Base-by-base conservation (phyloP, 2,888 invertebrate species). In the Dermolepida albohirtum region DNA sequence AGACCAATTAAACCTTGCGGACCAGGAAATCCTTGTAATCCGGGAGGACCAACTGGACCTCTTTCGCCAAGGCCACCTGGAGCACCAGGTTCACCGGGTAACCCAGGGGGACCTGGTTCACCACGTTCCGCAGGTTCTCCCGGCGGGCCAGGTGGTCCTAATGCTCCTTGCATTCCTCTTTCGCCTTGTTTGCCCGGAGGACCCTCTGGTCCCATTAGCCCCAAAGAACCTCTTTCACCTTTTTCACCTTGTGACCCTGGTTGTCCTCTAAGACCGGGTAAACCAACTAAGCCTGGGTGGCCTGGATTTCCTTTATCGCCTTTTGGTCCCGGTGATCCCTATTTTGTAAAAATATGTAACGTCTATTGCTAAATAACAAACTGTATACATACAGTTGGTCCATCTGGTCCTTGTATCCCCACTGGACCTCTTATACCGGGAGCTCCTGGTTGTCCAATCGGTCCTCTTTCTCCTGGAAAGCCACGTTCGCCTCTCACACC, bases 101-200 rank as follows among this genome's bases (percentile, higher is more conserved):
- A 82, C 1, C 94, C 94, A 0, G 92, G 88, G 5, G 87, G 83
- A 2, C 94, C 94, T 0, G 90, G 86, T 76, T 93, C 93, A 16
- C 94, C 93, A 76, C 93, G 85, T 80, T 93, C 93, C 0, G 91
- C 94, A 51, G 92, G 89, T 81, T 94, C 94, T 12, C 94, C 94
- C 0, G 92, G 92, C 1, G 92, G 90, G 1, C 94, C 94, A 0
- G 87, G 85, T 0, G 90, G 89, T 2, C 94, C 94, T 17, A 91
- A 82, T 12, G 88, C 87, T n/a, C 94, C 94, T 79, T 90, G 91
- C 0, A 87, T 88, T 0, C 94, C 94, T 78, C 93, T 89, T 77
- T 93, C 92, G 70, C 94, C 83, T 75, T 79, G 78, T 27, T 78
- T 75, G 85, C 93, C 94, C 76, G 89, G 83, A 22, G 91, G 89